phyloP scores from a whole-genome alignment of 2,113 vertebrate genomes.

The Dicrurus megarhynchus region DNA sequence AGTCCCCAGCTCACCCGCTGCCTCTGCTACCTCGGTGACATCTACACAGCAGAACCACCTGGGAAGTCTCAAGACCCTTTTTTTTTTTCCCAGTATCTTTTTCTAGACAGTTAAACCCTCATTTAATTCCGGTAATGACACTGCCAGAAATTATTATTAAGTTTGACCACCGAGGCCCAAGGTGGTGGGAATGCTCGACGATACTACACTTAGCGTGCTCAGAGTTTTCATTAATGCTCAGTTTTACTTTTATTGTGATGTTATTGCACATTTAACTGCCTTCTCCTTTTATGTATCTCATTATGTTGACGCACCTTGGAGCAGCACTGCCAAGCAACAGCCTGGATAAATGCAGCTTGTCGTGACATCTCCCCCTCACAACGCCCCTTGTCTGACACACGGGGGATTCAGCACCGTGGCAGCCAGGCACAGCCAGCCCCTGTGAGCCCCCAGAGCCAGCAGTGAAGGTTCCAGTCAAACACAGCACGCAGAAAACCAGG shows the following conservation, averaged over 20 bases:
- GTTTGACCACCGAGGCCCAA: not conserved
- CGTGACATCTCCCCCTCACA: not conserved
- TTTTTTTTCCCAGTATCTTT: not conserved
- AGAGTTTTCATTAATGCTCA: constrained; percentile 46
- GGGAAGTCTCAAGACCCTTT: not conserved
- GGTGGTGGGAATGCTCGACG: not conserved
- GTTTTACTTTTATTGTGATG: constrained; percentile 49
- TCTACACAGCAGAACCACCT: not conserved
- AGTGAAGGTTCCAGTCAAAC: not conserved
- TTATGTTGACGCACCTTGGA: constrained; percentile 50
- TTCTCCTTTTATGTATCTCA: constrained; percentile 52
- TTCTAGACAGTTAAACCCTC: not conserved
- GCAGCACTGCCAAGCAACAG: constrained; percentile 40
- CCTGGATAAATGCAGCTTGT: not conserved
- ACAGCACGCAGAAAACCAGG: not conserved
- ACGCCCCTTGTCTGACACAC: not conserved
- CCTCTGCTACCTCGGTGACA: not conserved
- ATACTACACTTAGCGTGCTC: not conserved
- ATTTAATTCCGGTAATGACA: not conserved
- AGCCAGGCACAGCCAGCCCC: not conserved
- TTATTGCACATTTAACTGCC: constrained; percentile 42
- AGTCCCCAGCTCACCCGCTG: not conserved
- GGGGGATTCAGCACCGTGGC: not conserved
- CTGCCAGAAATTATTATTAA: constrained; percentile 7
- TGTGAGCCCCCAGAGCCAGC: not conserved